Conservation (phyloP, 2,113 vertebrate genomes). For the Mesitornis unicolor region DNA sequence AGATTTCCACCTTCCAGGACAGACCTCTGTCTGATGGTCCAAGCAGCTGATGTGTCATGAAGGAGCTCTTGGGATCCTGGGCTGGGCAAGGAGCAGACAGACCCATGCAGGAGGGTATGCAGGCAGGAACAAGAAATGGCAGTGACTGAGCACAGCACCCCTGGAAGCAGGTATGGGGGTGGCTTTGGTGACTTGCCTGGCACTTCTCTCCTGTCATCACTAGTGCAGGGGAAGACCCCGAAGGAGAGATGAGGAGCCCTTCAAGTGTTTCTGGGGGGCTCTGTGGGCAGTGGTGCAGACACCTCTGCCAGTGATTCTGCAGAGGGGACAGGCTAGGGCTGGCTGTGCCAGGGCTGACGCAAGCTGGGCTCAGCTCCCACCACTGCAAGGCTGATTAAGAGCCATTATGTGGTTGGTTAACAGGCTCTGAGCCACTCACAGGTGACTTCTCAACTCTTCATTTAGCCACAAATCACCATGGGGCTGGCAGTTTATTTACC, state of each 20-base stretch:
- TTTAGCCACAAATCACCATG: slow-evolving; percentile 39
- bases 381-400: background rate
- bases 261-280: background rate
- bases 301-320: background rate
- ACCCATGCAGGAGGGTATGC: accelerated
- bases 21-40: background rate
- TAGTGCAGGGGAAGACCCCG: background rate
- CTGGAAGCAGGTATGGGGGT: background rate
- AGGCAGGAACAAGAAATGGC: background rate
- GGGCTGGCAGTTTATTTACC: slow-evolving; percentile 52
- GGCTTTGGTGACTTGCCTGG: background rate
- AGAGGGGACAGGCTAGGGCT: accelerated
- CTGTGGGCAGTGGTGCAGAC: accelerated
- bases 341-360: background rate
- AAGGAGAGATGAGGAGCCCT: background rate
- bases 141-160: background rate
- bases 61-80: background rate
- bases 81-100: background rate
- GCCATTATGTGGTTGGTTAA: background rate
- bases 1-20: background rate
- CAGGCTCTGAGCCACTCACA: background rate
- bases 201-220: background rate
- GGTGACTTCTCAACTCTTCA: slow-evolving; percentile 34
- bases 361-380: background rate
- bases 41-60: background rate